phyloP scores from a whole-genome alignment of 2,888 invertebrate species.

The Trypoxylon attenuatum region DNA sequence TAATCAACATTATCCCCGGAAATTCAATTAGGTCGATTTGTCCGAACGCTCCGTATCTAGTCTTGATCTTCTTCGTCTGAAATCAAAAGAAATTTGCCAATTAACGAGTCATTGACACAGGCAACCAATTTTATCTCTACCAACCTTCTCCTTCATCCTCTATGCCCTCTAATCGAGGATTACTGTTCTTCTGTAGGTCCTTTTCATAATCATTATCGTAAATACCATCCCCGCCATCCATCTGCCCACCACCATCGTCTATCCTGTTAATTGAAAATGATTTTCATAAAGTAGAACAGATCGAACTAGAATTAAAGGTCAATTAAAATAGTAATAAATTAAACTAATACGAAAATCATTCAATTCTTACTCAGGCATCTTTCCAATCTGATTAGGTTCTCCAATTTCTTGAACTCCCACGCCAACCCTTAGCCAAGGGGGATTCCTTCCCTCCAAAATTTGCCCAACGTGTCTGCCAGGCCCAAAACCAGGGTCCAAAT shows the following conservation, averaged over 20 bases:
- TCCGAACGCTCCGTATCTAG: conserved; percentile 55
- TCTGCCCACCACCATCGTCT: conserved; percentile 65
- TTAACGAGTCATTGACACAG: not conserved
- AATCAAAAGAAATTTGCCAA: conserved; percentile 8
- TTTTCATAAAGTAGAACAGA: conserved; percentile 8
- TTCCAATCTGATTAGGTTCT: conserved; percentile 65
- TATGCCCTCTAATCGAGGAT: conserved; percentile 63
- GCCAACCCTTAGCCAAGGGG: conserved; percentile 56
- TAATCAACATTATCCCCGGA: too few relatives aligned
- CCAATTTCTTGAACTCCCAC: conserved; percentile 70
- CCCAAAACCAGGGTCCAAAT: conserved; percentile 38
- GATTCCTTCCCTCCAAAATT: conserved; percentile 46
- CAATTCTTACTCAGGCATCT: conserved; percentile 58
- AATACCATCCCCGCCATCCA: conserved; percentile 64
- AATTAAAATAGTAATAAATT: not conserved
- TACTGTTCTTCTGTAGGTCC: conserved; percentile 65
- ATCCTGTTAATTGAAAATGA: too few relatives aligned
- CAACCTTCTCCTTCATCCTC: conserved; percentile 71
- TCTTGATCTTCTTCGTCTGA: conserved; percentile 67
- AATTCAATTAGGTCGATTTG: too few relatives aligned
- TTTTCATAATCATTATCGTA: conserved; percentile 66
- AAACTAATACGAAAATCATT: not conserved
- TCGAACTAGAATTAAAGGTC: not conserved
- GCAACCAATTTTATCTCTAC: conserved; percentile 17
- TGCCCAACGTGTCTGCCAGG: conserved; percentile 52